These are phyloP conservation scores for Buceros bicornis DNA, from an alignment of 2,797 vertebrate genomes.

Conservation along the genomic window DNA sequence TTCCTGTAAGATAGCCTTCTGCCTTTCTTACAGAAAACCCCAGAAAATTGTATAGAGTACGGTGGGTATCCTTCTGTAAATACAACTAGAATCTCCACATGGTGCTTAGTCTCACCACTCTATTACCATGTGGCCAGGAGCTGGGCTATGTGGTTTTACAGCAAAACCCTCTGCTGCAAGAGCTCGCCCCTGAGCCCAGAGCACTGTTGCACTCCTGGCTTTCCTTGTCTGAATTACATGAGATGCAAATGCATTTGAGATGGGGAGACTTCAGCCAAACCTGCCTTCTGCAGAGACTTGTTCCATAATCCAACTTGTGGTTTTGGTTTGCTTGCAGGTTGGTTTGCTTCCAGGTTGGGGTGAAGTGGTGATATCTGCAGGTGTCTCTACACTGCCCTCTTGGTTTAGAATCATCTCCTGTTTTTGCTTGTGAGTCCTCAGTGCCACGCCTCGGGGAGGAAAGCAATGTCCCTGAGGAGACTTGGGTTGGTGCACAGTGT, in stretches of 20 bases:
- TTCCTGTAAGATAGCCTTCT: not conserved
- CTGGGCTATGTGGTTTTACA: not conserved
- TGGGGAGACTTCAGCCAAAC: not conserved
- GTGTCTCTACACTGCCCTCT: too few relatives aligned
- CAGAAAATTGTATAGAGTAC: not conserved
- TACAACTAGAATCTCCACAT: rapidly evolving
- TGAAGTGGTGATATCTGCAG: not conserved
- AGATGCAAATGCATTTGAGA: not conserved
- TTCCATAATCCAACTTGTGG: not conserved
- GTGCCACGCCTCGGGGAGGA: not conserved
- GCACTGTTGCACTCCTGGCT: not conserved
- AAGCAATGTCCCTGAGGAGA: rapidly evolving
- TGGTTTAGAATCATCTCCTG: not conserved
- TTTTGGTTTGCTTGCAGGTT: not conserved
- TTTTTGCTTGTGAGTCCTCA: not conserved
- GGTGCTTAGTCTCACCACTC: not conserved
- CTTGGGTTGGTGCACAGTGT: rapidly evolving
- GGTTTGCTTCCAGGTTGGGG: not conserved
- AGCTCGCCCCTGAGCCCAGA: not conserved
- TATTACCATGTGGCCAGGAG: not conserved
- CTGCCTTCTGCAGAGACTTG: not conserved
- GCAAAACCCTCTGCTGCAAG: not conserved
- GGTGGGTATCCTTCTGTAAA: not conserved
- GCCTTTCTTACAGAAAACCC: not conserved
- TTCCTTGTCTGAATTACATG: not conserved